A percentile compares a stretch with the other conserved stretches of the same genome.
phyloP scores from a whole-genome alignment of 2,797 vertebrate species.

The Ptychadena robeensis region DNA sequence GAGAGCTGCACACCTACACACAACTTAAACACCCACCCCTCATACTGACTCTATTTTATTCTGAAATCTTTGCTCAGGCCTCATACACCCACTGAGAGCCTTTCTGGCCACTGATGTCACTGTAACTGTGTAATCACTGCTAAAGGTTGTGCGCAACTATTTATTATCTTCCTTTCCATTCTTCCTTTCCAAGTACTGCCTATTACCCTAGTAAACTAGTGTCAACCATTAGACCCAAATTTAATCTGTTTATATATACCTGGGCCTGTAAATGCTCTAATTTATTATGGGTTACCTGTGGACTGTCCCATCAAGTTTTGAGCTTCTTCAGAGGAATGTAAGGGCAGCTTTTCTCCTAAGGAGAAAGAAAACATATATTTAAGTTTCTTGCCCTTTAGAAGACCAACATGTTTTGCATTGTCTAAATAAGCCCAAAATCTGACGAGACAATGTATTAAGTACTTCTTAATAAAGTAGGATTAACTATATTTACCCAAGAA shows the following conservation, averaged over 20 bases:
- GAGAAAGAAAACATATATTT: constrained; percentile 84
- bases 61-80: too few species aligned
- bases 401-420: constrained; percentile 79
- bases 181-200: background rate
- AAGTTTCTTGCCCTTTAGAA: constrained; percentile 82
- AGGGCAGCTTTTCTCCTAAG: constrained; percentile 87
- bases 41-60: too few species aligned
- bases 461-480: background rate
- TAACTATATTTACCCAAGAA: constrained; percentile 7
- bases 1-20: too few species aligned
- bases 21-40: too few species aligned
- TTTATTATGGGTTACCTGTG: constrained; percentile 73
- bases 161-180: background rate
- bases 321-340: constrained; percentile 87
- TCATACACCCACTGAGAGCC: too few species aligned
- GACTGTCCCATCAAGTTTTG: constrained; percentile 85
- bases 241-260: background rate
- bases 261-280: background rate
- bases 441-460: constrained; percentile 68
- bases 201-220: background rate
- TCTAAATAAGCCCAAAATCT: constrained; percentile 84
- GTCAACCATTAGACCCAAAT: background rate
- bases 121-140: too few species aligned
- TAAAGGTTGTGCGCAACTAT: too few species aligned
- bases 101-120: too few species aligned